Evolutionary conservation across 1,140 invertebrate species (phyloP).

Genomic region (Lithobius niger): DNA sequence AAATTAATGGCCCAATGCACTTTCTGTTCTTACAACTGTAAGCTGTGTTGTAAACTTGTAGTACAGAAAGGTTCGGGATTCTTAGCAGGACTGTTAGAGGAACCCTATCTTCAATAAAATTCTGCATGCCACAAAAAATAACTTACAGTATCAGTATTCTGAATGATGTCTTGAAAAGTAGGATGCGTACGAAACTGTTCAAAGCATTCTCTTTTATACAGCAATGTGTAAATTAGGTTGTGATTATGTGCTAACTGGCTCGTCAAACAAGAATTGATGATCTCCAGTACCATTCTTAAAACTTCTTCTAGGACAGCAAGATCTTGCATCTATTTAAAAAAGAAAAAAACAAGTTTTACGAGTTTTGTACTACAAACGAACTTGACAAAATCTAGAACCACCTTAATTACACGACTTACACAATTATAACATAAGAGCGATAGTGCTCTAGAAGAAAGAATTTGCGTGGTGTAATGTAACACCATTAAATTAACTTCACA

Average conservation of each 20-base stretch:
- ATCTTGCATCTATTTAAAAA: slow-evolving; percentile 53
- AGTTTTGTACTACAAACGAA: neutral
- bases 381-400: neutral
- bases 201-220: slow-evolving; percentile 89
- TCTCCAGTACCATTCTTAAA: slow-evolving; percentile 87
- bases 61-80: too few relatives aligned
- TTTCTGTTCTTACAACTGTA: too few relatives aligned
- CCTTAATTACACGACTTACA: too few relatives aligned
- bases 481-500: neutral
- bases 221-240: slow-evolving; percentile 86
- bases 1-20: too few relatives aligned
- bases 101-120: too few relatives aligned
- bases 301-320: slow-evolving; percentile 93
- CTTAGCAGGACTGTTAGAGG: too few relatives aligned
- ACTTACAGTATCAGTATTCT: slow-evolving; percentile 87
- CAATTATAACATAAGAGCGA: too few relatives aligned
- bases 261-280: slow-evolving; percentile 82
- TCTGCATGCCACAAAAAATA: too few relatives aligned
- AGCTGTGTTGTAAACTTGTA: too few relatives aligned
- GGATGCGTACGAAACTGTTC: slow-evolving; percentile 70
- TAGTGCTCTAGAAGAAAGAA: neutral
- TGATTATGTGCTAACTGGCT: slow-evolving; percentile 80
- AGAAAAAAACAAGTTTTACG: neutral
- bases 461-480: neutral
- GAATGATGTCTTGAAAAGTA: slow-evolving; percentile 86